Evolutionary conservation across 2,113 vertebrate genomes (phyloP).

Genomic region (Cephalopterus ornatus): DNA sequence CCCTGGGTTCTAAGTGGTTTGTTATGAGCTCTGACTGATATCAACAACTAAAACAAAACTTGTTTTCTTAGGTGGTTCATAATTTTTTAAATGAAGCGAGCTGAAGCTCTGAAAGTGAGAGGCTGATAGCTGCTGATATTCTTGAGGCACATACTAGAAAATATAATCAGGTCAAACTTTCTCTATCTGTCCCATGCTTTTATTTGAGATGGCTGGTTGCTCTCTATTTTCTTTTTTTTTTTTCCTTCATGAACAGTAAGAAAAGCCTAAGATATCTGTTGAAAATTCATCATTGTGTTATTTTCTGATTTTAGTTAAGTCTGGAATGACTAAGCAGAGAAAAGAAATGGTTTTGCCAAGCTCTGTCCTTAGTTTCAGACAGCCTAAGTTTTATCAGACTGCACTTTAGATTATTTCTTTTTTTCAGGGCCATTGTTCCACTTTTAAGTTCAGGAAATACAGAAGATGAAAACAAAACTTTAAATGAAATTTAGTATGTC

Average conservation of each 20-base stretch:
- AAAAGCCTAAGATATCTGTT: neutral
- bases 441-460: neutral
- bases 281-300: neutral
- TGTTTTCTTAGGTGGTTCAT: neutral
- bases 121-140: neutral
- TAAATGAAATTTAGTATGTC: neutral
- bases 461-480: neutral
- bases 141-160: neutral
- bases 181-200: neutral
- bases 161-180: neutral
- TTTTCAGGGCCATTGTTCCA: neutral
- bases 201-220: neutral
- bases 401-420: neutral
- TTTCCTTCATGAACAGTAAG: neutral
- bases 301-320: neutral
- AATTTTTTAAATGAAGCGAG: neutral
- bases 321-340: neutral
- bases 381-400: neutral
- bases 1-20: neutral
- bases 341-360: neutral
- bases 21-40: neutral
- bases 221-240: neutral
- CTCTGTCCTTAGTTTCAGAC: neutral
- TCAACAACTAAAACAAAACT: neutral
- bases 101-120: neutral